These are phyloP conservation scores for Dromas ardeola DNA, from an alignment of 2,113 vertebrate genomes.

Conservation along the genomic window DNA sequence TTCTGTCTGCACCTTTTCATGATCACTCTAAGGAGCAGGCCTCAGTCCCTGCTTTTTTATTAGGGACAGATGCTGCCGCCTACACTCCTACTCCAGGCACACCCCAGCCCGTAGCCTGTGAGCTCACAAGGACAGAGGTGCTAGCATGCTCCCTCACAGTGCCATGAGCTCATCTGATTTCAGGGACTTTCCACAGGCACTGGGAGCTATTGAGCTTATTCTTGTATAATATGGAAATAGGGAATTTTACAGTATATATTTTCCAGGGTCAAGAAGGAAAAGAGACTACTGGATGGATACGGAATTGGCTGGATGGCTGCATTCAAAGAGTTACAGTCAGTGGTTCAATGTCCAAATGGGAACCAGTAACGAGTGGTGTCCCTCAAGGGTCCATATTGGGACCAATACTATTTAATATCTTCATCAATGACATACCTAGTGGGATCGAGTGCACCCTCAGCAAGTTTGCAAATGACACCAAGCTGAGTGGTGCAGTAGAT, in stretches of 20 bases:
- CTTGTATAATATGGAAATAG: not conserved
- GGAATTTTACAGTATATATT: not conserved
- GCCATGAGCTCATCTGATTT: not conserved
- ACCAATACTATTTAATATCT: not conserved
- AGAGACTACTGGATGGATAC: not conserved
- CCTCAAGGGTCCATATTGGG: not conserved
- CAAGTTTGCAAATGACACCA: not conserved
- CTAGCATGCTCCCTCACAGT: too few relatives aligned
- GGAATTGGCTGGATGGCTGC: not conserved
- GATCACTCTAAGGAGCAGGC: not conserved
- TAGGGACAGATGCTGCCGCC: not conserved
- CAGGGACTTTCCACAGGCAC: not conserved
- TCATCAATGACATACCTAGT: not conserved
- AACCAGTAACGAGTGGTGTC: not conserved
- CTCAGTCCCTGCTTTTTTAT: not conserved
- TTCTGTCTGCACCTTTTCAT: not conserved
- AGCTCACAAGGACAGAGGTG: not conserved
- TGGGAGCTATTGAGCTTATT: not conserved
- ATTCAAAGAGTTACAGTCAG: not conserved
- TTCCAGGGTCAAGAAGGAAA: not conserved
- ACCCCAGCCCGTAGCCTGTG: not conserved
- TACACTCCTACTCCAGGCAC: not conserved
- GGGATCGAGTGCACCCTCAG: not conserved
- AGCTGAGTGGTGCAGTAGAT: not conserved
- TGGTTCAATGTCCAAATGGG: not conserved